Base-by-base conservation (phyloP, 2,797 vertebrate genomes). In the Sphenodon punctatus region DNA sequence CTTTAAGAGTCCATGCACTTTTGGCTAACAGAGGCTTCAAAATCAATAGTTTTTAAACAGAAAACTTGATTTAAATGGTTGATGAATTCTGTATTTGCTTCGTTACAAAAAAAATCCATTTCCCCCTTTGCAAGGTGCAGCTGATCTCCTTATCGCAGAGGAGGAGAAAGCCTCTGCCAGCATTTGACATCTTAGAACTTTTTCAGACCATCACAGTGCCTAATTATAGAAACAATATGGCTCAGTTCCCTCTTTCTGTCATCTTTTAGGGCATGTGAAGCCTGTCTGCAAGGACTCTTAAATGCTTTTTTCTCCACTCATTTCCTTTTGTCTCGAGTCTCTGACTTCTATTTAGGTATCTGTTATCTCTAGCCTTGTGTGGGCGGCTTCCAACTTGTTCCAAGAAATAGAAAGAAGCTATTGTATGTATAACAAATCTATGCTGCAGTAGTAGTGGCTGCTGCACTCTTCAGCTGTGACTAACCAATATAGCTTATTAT, bases 1-100 rank as follows among this genome's bases (percentile, higher is more conserved):
- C 88, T 93, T 89, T 84, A 80, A 88, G 82, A 90, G 75, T 89
- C 76, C 82, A 30, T 90, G 76, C 78, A 81, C 80, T 92, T 93
- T 77, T 60, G 74, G 73, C 77, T 86, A 89, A 75, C 78, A 88
- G 84, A 89, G 64, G 70, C 80, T 94, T 94, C 92, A 55, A 89
- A 88, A 90, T 94, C 92, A 90, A 70, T 93, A 92, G 48, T 5
- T 87, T 95, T 86, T 85, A 77, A 94, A 84, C 94, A 82, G 83
- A 93, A 94, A 94, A 87, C 72, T 86, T 87, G 84, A 88, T 89
- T 89, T 90, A 91, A 92, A 85, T 89, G 58, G 71, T 87, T 88
- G 80, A 82, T 86, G 80, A 86, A 93, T 91, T 89, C 51, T 60
- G 8, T 89, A 64, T 88, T 93, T 92, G 67, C 79, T 81, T 88